These are phyloP conservation scores for Lasioglossum pauxillum DNA, from an alignment of 2,888 invertebrate species.

Conservation along the genomic window DNA sequence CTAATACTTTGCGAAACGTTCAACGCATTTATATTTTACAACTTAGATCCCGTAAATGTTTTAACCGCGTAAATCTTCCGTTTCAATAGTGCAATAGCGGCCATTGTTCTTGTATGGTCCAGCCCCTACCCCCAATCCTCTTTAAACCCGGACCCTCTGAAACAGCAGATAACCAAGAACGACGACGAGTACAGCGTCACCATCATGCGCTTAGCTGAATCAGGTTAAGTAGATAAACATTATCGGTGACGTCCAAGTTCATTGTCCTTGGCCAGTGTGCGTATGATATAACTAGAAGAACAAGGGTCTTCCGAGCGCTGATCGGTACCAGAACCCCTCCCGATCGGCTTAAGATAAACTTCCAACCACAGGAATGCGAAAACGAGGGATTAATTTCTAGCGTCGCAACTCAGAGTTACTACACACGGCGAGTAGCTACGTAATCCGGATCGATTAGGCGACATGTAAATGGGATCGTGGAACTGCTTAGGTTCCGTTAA, in stretches of 20 bases:
- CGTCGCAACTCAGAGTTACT: background rate
- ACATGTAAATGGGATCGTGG: background rate
- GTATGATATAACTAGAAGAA: constrained; percentile 33
- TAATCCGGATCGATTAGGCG: background rate
- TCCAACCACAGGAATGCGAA: background rate
- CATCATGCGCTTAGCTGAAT: constrained; percentile 65
- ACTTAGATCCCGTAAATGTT: background rate
- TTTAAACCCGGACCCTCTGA: constrained; percentile 40
- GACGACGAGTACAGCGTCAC: constrained; percentile 68
- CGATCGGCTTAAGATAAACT: constrained; percentile 48
- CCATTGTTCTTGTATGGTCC: background rate
- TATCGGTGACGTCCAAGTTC: constrained; percentile 56
- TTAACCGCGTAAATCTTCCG: background rate
- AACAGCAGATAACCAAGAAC: constrained; percentile 75
- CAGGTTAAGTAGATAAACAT: constrained; percentile 61
- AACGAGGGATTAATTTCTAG: constrained; percentile 33
- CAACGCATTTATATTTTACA: background rate
- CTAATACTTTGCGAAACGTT: background rate
- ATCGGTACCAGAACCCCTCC: constrained; percentile 3
- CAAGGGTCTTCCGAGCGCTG: constrained; percentile 22
- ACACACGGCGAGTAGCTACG: background rate
- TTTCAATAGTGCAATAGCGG: background rate
- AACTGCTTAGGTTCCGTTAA: background rate
- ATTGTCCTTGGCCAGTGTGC: constrained; percentile 57
- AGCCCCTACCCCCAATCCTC: background rate